phyloP scores from a whole-genome alignment of 2,888 invertebrate genomes.

The Chloromyia formosa region DNA sequence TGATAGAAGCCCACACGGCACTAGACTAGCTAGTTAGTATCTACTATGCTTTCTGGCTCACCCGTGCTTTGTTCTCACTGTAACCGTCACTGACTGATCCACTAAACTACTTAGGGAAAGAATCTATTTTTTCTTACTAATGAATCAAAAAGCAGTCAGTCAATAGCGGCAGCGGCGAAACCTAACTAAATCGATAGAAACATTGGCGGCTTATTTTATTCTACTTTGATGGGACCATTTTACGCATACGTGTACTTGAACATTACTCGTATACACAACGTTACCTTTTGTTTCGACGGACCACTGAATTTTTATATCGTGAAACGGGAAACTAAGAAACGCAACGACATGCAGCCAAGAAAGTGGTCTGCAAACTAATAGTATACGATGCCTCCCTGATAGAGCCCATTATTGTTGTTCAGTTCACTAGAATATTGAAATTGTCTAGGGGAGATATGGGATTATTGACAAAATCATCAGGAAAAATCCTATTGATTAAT shows the following conservation, averaged over 20 bases:
- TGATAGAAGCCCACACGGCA: neutral
- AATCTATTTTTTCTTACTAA: neutral
- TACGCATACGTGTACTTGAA: neutral
- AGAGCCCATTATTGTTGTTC: neutral
- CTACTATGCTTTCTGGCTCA: neutral
- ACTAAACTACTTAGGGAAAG: neutral
- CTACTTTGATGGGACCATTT: constrained; percentile 6
- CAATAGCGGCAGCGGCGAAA: constrained; percentile 5
- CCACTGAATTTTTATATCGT: constrained; percentile 11
- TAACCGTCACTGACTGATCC: constrained; percentile 6
- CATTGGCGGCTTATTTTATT: constrained; percentile 27
- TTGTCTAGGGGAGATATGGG: too few species aligned
- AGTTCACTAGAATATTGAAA: too few species aligned
- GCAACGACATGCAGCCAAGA: neutral
- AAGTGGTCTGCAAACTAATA: neutral
- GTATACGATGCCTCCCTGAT: neutral
- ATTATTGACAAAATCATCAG: too few species aligned
- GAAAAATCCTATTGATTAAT: too few species aligned
- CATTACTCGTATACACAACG: too few species aligned
- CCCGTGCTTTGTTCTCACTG: neutral
- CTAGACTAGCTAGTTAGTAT: neutral
- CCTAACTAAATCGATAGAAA: constrained; percentile 26
- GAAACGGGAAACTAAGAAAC: neutral
- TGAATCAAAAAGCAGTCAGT: neutral
- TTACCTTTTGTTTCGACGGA: neutral